Base-by-base conservation (phyloP, 1,140 invertebrate species). In the Drosophila varians region DNA sequence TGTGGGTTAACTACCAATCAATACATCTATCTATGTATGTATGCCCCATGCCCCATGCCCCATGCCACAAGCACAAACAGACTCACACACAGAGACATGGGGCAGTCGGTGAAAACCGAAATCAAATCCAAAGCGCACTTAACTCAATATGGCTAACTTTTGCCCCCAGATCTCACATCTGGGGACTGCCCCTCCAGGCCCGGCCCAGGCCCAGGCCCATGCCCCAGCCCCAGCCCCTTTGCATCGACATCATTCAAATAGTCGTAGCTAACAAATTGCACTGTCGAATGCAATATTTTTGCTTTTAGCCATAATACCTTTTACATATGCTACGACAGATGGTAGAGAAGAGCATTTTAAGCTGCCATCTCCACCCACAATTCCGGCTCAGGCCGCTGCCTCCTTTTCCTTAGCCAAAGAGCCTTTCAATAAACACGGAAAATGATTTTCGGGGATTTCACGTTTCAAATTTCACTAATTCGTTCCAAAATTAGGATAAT, bases 271-370 rank as follows among this genome's bases (percentile, higher is more conserved):
- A 87, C 82, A 87, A 87, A 87, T 87, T 87, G 82, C 82, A 82
- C 82, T 87, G 82, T 87, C 82, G 82, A 87, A 77, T 87, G 82
- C 82, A 87, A 87, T 87, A 87, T 87, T 87, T 87, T 87, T 87
- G 83, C 82, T 87, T 87, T 87, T 87, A 87, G 82, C 82, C 77
- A 87, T 87, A 87, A 87, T 87, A 87, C 82, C 77, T 87, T 87
- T 87, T 82, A 87, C 82, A 87, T 87, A 87, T 87, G 82, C 82
- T 71, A 70, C 64, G 77, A 82, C 82, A 77, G 82, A 56, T 53
- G 74, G 71, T 40, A 61, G 74, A 68, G 74, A 48, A 73, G 55
- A 55, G 69, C 55, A 78, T 77, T 65, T 78, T 77, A 77, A 73
- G 74, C 77, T 82, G 47, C 64, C 46, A 66, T 66, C 60, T 51